Evolutionary conservation across 2,797 vertebrate genomes (phyloP).

Genomic region (Sternarchorhynchus goeldii): DNA sequence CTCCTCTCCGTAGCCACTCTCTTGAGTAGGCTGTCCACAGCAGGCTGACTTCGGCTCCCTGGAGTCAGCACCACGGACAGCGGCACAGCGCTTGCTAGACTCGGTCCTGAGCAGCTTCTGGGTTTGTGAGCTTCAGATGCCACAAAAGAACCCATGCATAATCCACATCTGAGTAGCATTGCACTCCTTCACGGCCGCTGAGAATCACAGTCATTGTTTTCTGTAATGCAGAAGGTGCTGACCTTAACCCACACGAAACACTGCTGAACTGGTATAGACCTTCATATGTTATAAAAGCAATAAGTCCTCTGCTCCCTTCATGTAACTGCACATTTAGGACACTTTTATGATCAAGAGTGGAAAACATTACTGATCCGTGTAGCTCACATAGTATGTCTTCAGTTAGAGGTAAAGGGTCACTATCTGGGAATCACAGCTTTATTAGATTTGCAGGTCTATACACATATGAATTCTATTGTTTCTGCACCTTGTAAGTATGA

Average conservation of each 20-base stretch:
- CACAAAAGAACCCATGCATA: too few relatives aligned
- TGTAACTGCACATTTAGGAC: neutral
- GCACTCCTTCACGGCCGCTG: neutral
- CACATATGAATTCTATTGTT: neutral
- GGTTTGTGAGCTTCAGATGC: too few relatives aligned
- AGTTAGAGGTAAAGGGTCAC: neutral
- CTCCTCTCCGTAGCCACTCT: too few relatives aligned
- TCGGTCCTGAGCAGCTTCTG: too few relatives aligned
- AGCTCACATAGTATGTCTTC: neutral
- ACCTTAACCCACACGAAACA: neutral
- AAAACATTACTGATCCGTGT: neutral
- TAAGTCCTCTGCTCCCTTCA: neutral
- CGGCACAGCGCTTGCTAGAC: too few relatives aligned
- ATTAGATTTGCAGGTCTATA: neutral
- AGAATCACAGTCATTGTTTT: slow-evolving; percentile 6
- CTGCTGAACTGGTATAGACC: neutral
- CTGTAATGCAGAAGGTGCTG: neutral
- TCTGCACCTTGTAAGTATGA: neutral
- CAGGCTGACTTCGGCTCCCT: too few relatives aligned
- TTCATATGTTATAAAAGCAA: neutral
- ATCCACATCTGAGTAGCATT: too few relatives aligned
- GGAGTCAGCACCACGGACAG: too few relatives aligned
- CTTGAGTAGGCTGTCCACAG: too few relatives aligned
- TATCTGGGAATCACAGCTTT: neutral
- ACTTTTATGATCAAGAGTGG: neutral